phyloP scores from a whole-genome alignment of 2,797 vertebrate genomes.

The Typhlichthys subterraneus region DNA sequence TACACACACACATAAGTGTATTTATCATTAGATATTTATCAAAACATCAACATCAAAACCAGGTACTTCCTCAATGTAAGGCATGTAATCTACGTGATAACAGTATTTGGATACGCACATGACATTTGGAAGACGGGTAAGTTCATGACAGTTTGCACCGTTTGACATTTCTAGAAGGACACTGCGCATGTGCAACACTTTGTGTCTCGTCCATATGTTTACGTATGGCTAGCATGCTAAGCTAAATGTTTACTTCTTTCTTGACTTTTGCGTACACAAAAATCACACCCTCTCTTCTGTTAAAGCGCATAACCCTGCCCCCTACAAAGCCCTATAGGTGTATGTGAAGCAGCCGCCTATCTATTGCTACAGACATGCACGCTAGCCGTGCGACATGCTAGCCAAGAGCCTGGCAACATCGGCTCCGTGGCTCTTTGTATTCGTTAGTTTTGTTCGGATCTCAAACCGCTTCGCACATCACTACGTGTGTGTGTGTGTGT shows the following conservation, averaged over 20 bases:
- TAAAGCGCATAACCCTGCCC: neutral
- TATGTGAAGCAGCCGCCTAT: neutral
- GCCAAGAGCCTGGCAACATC: conserved; percentile 24
- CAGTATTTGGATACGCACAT: neutral
- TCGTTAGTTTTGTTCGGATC: conserved; percentile 4
- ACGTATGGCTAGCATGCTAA: conserved; percentile 64
- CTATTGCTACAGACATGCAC: conserved; percentile 23
- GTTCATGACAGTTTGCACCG: neutral
- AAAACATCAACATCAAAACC: neutral
- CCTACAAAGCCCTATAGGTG: neutral
- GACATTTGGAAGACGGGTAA: neutral
- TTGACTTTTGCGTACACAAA: neutral
- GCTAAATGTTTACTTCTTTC: conserved; percentile 27
- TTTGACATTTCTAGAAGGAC: conserved; percentile 28
- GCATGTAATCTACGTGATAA: conserved; percentile 8
- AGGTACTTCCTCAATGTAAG: conserved; percentile 17
- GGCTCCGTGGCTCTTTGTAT: conserved; percentile 59
- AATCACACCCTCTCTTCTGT: neutral
- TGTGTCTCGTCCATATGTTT: conserved; percentile 53
- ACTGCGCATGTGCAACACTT: conserved; percentile 53
- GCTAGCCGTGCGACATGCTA: conserved; percentile 50
- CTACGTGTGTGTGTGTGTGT: too few relatives aligned
- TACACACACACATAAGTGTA: conserved; percentile 3
- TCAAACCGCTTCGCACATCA: too few relatives aligned
- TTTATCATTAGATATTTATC: neutral